These are phyloP conservation scores for Drosophila paranaensis DNA, from an alignment of 2,888 invertebrate species.

Conservation along the genomic window DNA sequence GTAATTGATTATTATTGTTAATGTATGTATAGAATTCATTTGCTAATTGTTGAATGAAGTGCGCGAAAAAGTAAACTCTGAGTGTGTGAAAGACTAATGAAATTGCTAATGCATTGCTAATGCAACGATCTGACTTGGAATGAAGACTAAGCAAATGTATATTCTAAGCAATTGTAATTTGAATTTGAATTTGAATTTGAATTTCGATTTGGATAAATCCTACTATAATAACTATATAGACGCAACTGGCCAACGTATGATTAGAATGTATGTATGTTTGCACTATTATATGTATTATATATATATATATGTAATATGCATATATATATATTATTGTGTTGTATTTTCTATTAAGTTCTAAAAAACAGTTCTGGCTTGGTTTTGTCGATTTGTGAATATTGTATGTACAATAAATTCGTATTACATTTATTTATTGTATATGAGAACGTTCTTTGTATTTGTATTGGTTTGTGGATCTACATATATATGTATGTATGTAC, in stretches of 20 bases:
- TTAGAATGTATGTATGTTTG: slow-evolving; percentile 2
- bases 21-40: slow-evolving; percentile 22
- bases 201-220: slow-evolving; percentile 6
- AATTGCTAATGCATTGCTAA: slow-evolving; percentile 9
- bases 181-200: slow-evolving; percentile 11
- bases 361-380: slow-evolving; percentile 50
- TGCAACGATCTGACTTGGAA: slow-evolving; percentile 19
- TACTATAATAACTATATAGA: slow-evolving; percentile 17
- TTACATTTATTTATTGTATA: slow-evolving; percentile 53
- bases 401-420: slow-evolving; percentile 75
- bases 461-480: not conserved
- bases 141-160: slow-evolving; percentile 36
- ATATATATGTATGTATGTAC: not conserved
- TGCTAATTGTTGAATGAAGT: slow-evolving; percentile 53
- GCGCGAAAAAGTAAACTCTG: slow-evolving; percentile 59
- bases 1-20: slow-evolving; percentile 22
- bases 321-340: slow-evolving; percentile 1
- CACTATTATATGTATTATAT: not conserved
- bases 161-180: slow-evolving; percentile 27
- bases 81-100: slow-evolving; percentile 24
- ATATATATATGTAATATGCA: not conserved
- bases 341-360: slow-evolving; percentile 10
- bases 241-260: slow-evolving; percentile 18
- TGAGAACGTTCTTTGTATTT: slow-evolving; percentile 17
- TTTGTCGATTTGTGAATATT: slow-evolving; percentile 27